Percentiles rank a stretch among this genome's conserved stretches.
Conservation (phyloP, 2,797 vertebrate genomes). For the Oreonectes daqikongensis region DNA sequence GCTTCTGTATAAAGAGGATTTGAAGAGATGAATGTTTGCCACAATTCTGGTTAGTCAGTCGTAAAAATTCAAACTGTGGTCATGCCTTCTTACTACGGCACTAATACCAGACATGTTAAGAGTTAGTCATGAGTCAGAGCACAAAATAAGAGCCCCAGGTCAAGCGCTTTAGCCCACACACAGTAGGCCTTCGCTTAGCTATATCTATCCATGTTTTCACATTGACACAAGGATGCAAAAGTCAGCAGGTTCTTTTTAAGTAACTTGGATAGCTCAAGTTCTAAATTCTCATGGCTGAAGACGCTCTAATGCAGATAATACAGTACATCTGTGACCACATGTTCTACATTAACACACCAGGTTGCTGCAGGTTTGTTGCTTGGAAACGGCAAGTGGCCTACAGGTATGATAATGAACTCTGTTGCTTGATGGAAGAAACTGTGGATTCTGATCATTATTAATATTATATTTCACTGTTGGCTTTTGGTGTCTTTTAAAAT, state of each 20-base stretch:
- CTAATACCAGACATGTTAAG: constrained; percentile 40
- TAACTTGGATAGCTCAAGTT: background rate
- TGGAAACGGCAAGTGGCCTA: background rate
- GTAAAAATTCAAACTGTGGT: constrained; percentile 50
- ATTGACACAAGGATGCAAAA: background rate
- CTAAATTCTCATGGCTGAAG: background rate
- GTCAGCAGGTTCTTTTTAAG: background rate
- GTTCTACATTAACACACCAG: background rate
- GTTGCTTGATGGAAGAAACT: background rate
- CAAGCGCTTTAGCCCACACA: background rate
- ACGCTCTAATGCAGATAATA: background rate
- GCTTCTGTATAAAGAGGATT: constrained; percentile 50
- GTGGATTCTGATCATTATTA: background rate
- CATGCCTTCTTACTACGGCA: constrained; percentile 50
- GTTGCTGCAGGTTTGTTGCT: background rate
- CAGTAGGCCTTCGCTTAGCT: background rate
- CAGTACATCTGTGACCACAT: background rate
- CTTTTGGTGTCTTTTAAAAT: background rate
- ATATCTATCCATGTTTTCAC: background rate
- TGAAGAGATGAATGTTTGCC: constrained; percentile 37
- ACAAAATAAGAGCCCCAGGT: constrained; percentile 34
- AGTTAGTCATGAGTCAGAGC: constrained; percentile 47
- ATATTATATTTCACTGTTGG: background rate
- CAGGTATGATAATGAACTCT: background rate
- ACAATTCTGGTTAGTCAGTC: constrained; percentile 49